phyloP scores from a whole-genome alignment of 1,140 invertebrate species.

The Megathymus violae region DNA sequence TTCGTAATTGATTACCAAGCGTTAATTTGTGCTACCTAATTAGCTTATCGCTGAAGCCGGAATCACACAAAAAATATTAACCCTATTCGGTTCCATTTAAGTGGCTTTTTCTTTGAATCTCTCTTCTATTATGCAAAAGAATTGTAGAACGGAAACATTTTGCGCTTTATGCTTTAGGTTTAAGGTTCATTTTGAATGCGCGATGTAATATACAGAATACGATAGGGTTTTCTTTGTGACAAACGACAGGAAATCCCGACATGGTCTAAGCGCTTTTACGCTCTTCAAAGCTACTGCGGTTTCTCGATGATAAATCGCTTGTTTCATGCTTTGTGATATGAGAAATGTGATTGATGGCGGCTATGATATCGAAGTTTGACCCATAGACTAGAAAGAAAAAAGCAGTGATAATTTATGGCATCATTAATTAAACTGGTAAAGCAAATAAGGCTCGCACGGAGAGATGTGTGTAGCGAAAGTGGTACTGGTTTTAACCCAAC shows the following conservation, averaged over 20 bases:
- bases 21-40: constrained; percentile 27
- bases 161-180: constrained; percentile 3
- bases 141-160: constrained; percentile 6
- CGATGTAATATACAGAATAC: constrained; percentile 13
- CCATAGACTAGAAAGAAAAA: too few species aligned
- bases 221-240: constrained; percentile 52
- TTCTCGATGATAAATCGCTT: constrained; percentile 31
- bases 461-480: too few species aligned
- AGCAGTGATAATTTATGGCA: too few species aligned
- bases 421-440: too few species aligned
- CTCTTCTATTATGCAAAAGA: constrained; percentile 13
- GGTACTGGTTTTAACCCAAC: too few species aligned
- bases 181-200: constrained; percentile 18
- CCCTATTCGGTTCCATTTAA: constrained; percentile 29
- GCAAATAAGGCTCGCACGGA: too few species aligned
- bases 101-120: constrained; percentile 34
- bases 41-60: constrained; percentile 22
- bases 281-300: constrained; percentile 13
- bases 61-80: constrained; percentile 19
- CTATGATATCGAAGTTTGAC: constrained; percentile 4
- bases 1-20: constrained; percentile 30
- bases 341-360: constrained; percentile 25
- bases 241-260: constrained; percentile 53
- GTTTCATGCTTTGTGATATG: constrained; percentile 19
- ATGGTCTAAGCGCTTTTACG: constrained; percentile 30